phyloP scores from a whole-genome alignment of 2,888 invertebrate species.

The Phyto melanocephala region DNA sequence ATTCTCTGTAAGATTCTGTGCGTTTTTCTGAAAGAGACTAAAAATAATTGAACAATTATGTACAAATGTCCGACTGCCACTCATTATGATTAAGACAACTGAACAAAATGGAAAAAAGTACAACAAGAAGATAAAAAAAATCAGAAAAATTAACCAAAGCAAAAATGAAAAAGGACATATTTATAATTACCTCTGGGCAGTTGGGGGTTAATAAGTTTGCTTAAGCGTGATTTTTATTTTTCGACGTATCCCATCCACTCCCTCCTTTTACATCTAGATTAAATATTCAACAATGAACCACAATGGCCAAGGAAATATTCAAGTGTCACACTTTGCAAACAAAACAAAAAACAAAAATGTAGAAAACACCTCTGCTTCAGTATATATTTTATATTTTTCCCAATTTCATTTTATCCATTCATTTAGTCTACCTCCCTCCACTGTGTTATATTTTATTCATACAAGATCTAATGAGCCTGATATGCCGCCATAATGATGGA shows the following conservation, averaged over 20 bases:
- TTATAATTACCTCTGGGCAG: slow-evolving; percentile 77
- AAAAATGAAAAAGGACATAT: slow-evolving; percentile 71
- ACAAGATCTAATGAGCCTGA: slow-evolving; percentile 73
- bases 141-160: slow-evolving; percentile 67
- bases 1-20: slow-evolving; percentile 27
- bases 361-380: slow-evolving; percentile 36
- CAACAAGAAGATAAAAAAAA: slow-evolving; percentile 34
- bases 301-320: slow-evolving; percentile 50
- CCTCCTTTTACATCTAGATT: not conserved
- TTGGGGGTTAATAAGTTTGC: slow-evolving; percentile 70
- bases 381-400: slow-evolving; percentile 23
- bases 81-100: slow-evolving; percentile 72
- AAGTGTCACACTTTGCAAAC: slow-evolving; percentile 50
- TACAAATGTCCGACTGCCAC: slow-evolving; percentile 76
- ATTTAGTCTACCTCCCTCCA: not conserved
- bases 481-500: slow-evolving; percentile 65
- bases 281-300: slow-evolving; percentile 42
- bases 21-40: slow-evolving; percentile 30
- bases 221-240: slow-evolving; percentile 65
- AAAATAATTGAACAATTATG: slow-evolving; percentile 78
- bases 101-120: slow-evolving; percentile 47
- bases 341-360: not conserved
- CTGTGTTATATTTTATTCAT: slow-evolving; percentile 16
- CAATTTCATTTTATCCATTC: slow-evolving; percentile 25
- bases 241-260: not conserved